These are phyloP conservation scores for Synodontis membranacea DNA, from an alignment of 2,113 vertebrate genomes.

Conservation along the genomic window DNA sequence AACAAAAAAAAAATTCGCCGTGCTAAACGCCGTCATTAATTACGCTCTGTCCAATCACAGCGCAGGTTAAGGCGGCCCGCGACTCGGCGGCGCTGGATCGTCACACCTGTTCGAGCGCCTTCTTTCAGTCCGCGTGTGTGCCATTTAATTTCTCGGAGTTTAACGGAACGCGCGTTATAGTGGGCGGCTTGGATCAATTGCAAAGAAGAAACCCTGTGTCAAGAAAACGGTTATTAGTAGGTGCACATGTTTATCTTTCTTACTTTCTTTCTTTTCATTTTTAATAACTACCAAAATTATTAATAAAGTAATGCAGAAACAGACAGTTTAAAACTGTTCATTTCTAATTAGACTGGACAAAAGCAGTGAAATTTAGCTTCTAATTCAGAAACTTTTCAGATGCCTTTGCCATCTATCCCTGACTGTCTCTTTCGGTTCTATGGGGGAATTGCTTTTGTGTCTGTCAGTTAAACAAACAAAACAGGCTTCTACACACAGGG, in stretches of 20 bases:
- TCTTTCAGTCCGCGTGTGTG: background rate
- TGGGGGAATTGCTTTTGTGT: background rate
- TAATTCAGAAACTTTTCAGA: background rate
- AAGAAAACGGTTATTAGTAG: background rate
- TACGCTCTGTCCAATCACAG: constrained; percentile 25
- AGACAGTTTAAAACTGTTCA: background rate
- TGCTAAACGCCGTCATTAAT: background rate
- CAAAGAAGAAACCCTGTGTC: background rate
- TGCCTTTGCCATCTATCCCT: background rate
- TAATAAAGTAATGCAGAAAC: background rate
- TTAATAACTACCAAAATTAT: background rate
- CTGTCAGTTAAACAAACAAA: constrained; percentile 11
- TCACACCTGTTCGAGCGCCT: constrained; percentile 20
- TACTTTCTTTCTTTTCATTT: background rate
- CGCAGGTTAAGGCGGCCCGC: background rate
- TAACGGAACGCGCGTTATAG: background rate
- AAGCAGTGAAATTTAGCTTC: background rate
- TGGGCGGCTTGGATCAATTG: background rate
- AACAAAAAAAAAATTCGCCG: too few relatives aligned
- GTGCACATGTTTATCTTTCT: background rate
- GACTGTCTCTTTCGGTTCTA: background rate
- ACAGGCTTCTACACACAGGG: background rate
- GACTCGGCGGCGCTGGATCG: background rate
- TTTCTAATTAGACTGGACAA: background rate
- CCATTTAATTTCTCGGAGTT: background rate